These are phyloP conservation scores for Drosophila guanche DNA, from an alignment of 1,140 invertebrate genomes.

Conservation along the genomic window DNA sequence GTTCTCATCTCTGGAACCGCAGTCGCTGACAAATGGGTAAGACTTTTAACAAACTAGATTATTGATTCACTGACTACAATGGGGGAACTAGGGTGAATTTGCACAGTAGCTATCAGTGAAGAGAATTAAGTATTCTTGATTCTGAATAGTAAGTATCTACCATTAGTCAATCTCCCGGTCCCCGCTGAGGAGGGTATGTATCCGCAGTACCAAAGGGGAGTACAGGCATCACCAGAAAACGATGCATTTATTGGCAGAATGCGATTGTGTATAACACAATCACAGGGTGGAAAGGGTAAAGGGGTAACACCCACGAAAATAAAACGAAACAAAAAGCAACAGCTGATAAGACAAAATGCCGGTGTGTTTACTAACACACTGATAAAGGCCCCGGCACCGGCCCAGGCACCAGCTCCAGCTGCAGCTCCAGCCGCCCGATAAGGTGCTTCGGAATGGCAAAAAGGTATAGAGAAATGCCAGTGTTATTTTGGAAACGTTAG, in stretches of 20 bases:
- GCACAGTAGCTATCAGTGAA: too few relatives aligned
- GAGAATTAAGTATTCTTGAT: too few relatives aligned
- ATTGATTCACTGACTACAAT: too few relatives aligned
- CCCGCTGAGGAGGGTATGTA: too few relatives aligned
- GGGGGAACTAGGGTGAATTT: too few relatives aligned
- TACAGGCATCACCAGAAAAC: too few relatives aligned
- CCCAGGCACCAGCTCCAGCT: too few relatives aligned
- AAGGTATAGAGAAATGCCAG: constrained; percentile 42
- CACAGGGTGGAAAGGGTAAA: not conserved
- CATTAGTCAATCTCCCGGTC: too few relatives aligned
- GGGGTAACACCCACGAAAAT: constrained; percentile 19
- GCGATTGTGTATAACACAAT: constrained; percentile 4
- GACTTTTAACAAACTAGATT: constrained; percentile 7
- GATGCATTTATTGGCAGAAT: constrained; percentile 17
- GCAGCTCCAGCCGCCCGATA: constrained; percentile 32
- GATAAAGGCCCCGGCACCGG: constrained; percentile 34
- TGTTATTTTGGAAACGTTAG: constrained; percentile 61
- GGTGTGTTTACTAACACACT: constrained; percentile 65
- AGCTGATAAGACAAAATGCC: constrained; percentile 69
- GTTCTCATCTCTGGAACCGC: constrained; percentile 77
- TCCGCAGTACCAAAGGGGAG: too few relatives aligned
- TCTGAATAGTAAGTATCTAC: too few relatives aligned
- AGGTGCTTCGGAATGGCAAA: constrained; percentile 40
- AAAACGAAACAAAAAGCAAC: constrained; percentile 40
- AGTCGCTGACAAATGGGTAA: constrained; percentile 78